phyloP scores from a whole-genome alignment of 2,888 invertebrate species.

The Mesorhabditis spiculigera region DNA sequence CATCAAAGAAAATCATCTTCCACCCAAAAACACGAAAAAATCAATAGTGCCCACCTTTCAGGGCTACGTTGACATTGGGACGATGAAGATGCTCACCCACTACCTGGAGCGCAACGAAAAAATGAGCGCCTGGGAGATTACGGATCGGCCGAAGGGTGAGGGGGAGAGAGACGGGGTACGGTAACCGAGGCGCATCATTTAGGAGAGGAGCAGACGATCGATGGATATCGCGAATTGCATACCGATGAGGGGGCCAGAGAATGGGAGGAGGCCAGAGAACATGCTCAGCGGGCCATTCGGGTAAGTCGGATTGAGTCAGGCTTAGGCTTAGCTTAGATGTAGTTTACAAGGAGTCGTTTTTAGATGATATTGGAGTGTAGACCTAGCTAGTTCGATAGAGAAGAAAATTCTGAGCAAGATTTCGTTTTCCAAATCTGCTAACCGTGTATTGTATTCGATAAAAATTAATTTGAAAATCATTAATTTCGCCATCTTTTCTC shows the following conservation, averaged over 20 bases:
- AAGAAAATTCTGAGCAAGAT: too few relatives aligned
- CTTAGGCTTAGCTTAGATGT: too few relatives aligned
- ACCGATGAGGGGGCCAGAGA: slow-evolving; percentile 25
- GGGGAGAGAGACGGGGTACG: neutral
- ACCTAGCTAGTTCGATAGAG: too few relatives aligned
- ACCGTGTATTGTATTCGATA: too few relatives aligned
- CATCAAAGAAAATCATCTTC: slow-evolving; percentile 25
- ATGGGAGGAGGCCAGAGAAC: slow-evolving; percentile 32
- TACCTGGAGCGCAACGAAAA: slow-evolving; percentile 50
- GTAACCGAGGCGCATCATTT: slow-evolving; percentile 7
- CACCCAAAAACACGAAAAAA: neutral
- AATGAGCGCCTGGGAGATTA: slow-evolving; percentile 45
- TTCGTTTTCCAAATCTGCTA: too few relatives aligned
- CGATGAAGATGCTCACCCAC: slow-evolving; percentile 39
- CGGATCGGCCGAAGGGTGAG: slow-evolving; percentile 35
- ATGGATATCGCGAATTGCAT: slow-evolving; percentile 44
- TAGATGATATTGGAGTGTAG: too few relatives aligned
- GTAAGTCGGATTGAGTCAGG: slow-evolving; percentile 13
- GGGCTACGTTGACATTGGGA: slow-evolving; percentile 44
- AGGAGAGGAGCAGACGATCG: slow-evolving; percentile 32
- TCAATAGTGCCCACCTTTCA: slow-evolving; percentile 9
- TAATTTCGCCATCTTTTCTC: too few relatives aligned
- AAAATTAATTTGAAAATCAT: too few relatives aligned
- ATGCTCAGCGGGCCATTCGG: slow-evolving; percentile 29
- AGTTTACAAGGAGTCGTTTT: too few relatives aligned